Conservation (phyloP, 2,113 vertebrate genomes). For the Equus quagga region DNA sequence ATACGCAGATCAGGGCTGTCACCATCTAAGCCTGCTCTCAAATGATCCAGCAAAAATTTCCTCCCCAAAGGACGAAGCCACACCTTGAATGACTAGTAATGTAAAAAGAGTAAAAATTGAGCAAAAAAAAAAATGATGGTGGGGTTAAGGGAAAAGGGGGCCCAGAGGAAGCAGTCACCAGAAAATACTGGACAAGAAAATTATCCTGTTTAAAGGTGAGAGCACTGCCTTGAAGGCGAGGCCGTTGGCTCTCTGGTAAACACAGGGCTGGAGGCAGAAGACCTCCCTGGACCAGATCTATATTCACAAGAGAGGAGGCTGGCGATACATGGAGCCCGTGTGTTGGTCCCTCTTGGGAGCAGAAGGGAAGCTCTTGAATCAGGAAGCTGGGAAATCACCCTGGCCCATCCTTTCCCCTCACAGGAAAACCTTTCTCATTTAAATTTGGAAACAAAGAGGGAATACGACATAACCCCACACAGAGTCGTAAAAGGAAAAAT, state of each 20-base stretch:
- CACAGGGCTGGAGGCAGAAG: background rate
- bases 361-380: background rate
- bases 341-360: background rate
- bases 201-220: background rate
- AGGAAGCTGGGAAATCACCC: background rate
- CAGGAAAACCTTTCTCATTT: background rate
- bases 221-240: background rate
- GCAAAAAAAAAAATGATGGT: background rate
- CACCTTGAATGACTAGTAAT: background rate
- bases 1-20: background rate
- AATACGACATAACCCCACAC: background rate
- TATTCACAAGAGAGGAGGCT: background rate
- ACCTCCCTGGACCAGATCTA: background rate
- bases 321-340: background rate
- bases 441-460: background rate
- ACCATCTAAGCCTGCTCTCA: background rate
- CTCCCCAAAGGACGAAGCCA: background rate
- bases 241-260: background rate
- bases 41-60: background rate
- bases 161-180: background rate
- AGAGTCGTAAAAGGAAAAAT: background rate
- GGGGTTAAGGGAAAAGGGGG: background rate
- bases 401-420: background rate
- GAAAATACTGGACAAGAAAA: background rate
- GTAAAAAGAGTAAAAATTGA: background rate